phyloP scores from a whole-genome alignment of 2,797 vertebrate genomes.

The Bradypus variegatus region DNA sequence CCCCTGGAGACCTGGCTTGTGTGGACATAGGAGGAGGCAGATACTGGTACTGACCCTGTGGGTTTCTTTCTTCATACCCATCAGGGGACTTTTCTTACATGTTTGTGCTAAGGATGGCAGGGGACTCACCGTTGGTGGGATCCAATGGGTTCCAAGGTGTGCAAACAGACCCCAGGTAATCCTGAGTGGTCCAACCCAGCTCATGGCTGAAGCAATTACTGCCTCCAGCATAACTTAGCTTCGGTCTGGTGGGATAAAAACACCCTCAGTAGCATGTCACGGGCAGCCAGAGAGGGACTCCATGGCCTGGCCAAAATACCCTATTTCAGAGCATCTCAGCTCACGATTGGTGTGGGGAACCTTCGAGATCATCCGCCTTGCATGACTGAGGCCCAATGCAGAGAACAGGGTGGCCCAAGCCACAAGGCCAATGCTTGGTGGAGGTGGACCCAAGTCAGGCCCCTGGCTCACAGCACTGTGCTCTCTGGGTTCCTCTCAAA shows the following conservation, averaged over 20 bases:
- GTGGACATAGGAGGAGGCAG: background rate
- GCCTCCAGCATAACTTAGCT: background rate
- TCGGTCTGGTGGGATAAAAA: background rate
- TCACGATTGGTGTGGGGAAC: background rate
- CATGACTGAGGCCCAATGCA: background rate
- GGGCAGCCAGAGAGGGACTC: background rate
- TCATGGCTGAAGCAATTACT: background rate
- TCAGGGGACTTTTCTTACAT: background rate
- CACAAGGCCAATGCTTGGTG: background rate
- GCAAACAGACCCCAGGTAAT: background rate
- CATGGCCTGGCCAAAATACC: background rate
- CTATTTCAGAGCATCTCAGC: background rate
- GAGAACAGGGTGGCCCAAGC: background rate
- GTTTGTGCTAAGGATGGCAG: background rate
- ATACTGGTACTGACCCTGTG: background rate
- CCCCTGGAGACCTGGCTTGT: background rate
- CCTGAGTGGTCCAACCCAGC: background rate
- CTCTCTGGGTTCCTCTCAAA: background rate
- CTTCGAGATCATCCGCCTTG: background rate
- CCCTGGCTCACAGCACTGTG: background rate
- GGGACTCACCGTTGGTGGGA: slow-evolving; percentile 45
- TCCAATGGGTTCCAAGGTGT: background rate
- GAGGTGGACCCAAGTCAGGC: background rate
- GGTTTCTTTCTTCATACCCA: background rate
- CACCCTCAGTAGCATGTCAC: background rate